A percentile compares a stretch with the other conserved stretches of the same genome.
Evolutionary conservation across 2,888 invertebrate species (phyloP).

Genomic region (Leptopterna dolabrata): DNA sequence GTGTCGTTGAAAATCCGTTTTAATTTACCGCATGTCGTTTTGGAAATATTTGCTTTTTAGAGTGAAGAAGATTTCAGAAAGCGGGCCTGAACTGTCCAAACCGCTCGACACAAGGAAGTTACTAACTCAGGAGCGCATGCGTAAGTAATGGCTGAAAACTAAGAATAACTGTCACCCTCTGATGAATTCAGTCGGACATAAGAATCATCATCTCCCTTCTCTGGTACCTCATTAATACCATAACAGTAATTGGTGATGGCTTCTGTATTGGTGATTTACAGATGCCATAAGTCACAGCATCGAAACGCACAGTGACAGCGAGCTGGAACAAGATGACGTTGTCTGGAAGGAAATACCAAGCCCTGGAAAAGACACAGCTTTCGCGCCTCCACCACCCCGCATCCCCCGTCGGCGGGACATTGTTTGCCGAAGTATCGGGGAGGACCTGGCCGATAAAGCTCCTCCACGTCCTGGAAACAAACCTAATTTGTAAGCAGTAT

Average conservation of each 20-base stretch:
- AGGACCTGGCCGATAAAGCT: conserved; percentile 65
- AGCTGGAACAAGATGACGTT: conserved; percentile 66
- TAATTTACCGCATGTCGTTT: background rate
- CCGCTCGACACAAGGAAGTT: conserved; percentile 5
- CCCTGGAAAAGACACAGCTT: background rate
- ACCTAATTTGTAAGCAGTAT: conserved; percentile 45
- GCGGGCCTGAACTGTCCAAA: conserved; percentile 43
- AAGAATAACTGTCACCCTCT: background rate
- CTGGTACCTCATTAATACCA: no score
- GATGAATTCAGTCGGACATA: no score
- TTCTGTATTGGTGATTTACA: background rate
- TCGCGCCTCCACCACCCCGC: conserved; percentile 66
- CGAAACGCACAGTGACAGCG: conserved; percentile 68
- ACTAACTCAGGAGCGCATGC: conserved; percentile 10
- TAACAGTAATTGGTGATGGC: no score
- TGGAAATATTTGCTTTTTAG: background rate
- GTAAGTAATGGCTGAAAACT: conserved; percentile 18
- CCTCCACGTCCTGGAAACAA: conserved; percentile 43
- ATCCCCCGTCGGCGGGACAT: conserved; percentile 67
- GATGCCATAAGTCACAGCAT: conserved; percentile 23
- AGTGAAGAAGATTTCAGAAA: conserved; percentile 45
- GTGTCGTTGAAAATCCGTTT: background rate
- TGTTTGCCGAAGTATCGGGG: conserved; percentile 68
- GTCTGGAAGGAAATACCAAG: conserved; percentile 56
- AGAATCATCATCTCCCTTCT: no score